phyloP scores from a whole-genome alignment of 2,113 vertebrate species.

The Cephalopterus ornatus region DNA sequence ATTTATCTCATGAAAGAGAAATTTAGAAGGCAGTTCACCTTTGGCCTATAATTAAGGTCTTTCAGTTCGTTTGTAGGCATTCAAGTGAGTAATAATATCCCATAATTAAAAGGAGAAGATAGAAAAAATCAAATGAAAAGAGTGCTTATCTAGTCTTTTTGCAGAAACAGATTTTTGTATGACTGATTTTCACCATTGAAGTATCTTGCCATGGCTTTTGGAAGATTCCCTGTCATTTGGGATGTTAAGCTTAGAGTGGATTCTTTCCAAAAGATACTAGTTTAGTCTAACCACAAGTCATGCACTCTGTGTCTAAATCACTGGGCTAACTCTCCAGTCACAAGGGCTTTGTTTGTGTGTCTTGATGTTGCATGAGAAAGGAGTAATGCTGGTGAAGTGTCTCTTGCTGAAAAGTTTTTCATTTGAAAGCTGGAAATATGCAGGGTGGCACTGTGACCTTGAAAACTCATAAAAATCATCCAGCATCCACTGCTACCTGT shows the following conservation, averaged over 20 bases:
- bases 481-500: neutral
- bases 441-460: neutral
- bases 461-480: neutral
- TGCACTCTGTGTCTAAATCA: neutral
- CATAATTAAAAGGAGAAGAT: neutral
- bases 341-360: neutral
- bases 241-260: neutral
- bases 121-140: neutral
- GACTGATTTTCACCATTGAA: neutral
- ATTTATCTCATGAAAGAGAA: slow-evolving; percentile 24
- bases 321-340: neutral
- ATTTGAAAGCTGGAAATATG: neutral
- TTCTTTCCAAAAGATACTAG: neutral
- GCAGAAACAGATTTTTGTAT: neutral
- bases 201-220: neutral
- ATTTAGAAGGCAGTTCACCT: neutral
- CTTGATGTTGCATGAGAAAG: neutral
- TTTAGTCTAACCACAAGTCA: neutral
- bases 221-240: neutral
- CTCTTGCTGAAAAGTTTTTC: neutral
- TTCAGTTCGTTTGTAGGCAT: neutral
- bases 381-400: neutral
- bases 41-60: neutral
- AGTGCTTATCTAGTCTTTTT: neutral
- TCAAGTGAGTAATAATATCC: neutral